Conservation (phyloP, 2,113 vertebrate genomes). For the Euleptes europaea region DNA sequence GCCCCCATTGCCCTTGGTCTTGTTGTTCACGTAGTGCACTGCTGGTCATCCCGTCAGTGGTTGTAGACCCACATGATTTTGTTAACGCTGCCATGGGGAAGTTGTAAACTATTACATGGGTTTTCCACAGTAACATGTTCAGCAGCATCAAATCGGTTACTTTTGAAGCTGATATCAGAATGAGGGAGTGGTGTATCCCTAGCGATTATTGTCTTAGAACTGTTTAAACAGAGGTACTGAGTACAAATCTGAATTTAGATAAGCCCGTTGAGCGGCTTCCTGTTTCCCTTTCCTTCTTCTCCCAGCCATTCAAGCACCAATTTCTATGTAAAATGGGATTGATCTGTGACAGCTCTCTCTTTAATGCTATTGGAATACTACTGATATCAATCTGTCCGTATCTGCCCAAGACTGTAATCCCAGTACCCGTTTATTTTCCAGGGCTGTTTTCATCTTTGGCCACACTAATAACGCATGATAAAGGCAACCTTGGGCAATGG, state of each 20-base stretch:
- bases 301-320: not conserved
- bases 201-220: not conserved
- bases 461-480: not conserved
- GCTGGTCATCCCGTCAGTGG: too few species aligned
- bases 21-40: too few species aligned
- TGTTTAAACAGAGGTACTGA: not conserved
- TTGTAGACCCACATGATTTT: too few species aligned
- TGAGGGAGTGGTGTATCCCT: not conserved
- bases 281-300: too few species aligned
- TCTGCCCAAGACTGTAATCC: not conserved
- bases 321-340: not conserved
- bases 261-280: not conserved
- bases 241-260: not conserved
- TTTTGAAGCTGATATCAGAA: not conserved
- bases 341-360: not conserved
- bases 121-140: too few species aligned
- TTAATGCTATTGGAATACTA: not conserved
- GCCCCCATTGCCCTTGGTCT: not conserved
- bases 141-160: not conserved
- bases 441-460: too few species aligned
- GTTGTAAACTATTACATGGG: too few species aligned
- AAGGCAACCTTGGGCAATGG: not conserved
- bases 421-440: too few species aligned
- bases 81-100: too few species aligned
- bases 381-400: not conserved